Evolutionary conservation across 1,140 invertebrate genomes (phyloP), one percentile per base, ranked within the genome.

Genomic region (Aporrectodea caliginosa): DNA sequence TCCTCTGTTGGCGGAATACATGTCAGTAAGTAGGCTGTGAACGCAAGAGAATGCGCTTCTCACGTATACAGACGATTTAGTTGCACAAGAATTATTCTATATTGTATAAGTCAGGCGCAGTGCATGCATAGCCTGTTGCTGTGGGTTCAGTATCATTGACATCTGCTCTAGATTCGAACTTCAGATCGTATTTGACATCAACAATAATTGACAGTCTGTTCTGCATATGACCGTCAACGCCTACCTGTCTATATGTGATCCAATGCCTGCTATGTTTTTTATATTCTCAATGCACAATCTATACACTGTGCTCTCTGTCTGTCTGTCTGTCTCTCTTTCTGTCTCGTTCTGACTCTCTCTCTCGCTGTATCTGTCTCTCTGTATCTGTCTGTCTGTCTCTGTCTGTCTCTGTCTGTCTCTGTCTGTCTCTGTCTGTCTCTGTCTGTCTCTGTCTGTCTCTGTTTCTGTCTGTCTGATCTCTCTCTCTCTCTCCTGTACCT

Each of bases 241-340:
- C 78, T 82, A 29, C 81, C 79, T 82, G 22, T 83, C 73, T 83
- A 22, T 82, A 69, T 83, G 69, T 82, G n/a, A n/a, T n/a, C n/a
- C n/a, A n/a, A 27, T 74, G 73, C 16, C 73, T 74, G 73, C 33
- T 32, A 31, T 27, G 29, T 32, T 74, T 27, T 74, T 32, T 74
- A 32, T 74, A n/a, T n/a, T n/a, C n/a, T n/a, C n/a, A n/a, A n/a
- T n/a, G n/a, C n/a, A n/a, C n/a, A n/a, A n/a, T n/a, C n/a, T n/a
- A n/a, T n/a, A n/a, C n/a, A n/a, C 77, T 78, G 77, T 78, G n/a
- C 77, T 78, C 71, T 78, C 77, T 78, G 77, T 74, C 77, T 78
- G 77, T 78, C 77, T 78, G 77, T 74, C 77, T 78, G 77, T 78
- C 77, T 78, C 71, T 78, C 69, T 78, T 69, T 78, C 77, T 78